phyloP scores from a whole-genome alignment of 2,888 invertebrate genomes.

The Xestobium rufovillosum region DNA sequence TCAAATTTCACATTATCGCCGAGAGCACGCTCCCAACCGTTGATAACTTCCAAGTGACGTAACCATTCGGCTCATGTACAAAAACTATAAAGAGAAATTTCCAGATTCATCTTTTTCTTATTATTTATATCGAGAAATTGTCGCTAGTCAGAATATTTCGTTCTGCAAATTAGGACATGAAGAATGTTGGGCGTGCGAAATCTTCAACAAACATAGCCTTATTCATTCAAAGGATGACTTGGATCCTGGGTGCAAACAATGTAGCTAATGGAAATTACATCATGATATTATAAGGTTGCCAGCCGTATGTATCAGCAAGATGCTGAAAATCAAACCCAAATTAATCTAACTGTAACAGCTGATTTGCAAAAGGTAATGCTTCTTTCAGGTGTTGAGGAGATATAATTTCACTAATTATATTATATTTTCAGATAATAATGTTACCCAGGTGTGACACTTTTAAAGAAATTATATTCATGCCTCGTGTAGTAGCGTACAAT shows the following conservation, averaged over 20 bases:
- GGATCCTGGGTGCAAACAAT: conserved; percentile 13
- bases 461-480: too few relatives aligned
- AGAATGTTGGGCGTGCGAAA: conserved; percentile 18
- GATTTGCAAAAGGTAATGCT: conserved; percentile 14
- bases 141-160: conserved; percentile 14
- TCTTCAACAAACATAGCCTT: conserved; percentile 14
- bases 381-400: too few relatives aligned
- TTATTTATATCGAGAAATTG: conserved; percentile 16
- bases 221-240: conserved; percentile 13
- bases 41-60: conserved; percentile 19
- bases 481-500: too few relatives aligned
- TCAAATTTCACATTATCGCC: conserved; percentile 19
- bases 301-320: conserved; percentile 13
- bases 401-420: too few relatives aligned
- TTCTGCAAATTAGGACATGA: conserved; percentile 16
- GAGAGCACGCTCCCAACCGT: conserved; percentile 17
- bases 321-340: conserved; percentile 6
- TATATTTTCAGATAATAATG: too few relatives aligned
- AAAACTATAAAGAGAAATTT: conserved; percentile 16
- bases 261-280: conserved; percentile 15
- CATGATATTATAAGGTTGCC: conserved; percentile 11
- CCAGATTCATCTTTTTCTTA: conserved; percentile 13
- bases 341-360: conserved; percentile 5
- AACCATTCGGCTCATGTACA: conserved; percentile 15
- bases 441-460: too few relatives aligned